These are phyloP conservation scores for Lateolabrax maculatus DNA, from an alignment of 2,797 vertebrate genomes.

Conservation along the genomic window DNA sequence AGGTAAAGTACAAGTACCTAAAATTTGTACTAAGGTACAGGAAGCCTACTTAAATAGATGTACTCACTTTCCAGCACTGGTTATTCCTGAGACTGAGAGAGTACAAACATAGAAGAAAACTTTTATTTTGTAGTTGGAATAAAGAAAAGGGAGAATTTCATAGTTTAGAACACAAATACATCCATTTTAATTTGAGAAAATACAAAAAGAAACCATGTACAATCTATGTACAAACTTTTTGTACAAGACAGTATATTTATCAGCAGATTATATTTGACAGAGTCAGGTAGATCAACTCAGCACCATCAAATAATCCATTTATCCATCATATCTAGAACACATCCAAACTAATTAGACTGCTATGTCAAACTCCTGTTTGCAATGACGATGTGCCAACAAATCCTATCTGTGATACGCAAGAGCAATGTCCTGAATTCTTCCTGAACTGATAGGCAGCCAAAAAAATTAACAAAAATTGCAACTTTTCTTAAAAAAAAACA, in stretches of 20 bases:
- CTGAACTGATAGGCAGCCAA: constrained; percentile 79
- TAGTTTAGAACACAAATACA: constrained; percentile 99
- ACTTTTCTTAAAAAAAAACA: constrained; percentile 70
- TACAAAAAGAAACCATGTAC: constrained; percentile 99
- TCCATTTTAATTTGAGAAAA: constrained; percentile 99
- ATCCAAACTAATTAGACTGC: constrained; percentile 83
- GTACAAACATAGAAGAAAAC: background rate
- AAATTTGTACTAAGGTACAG: background rate
- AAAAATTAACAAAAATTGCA: constrained; percentile 64
- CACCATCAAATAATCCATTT: constrained; percentile 92
- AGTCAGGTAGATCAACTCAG: constrained; percentile 98
- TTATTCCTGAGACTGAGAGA: background rate
- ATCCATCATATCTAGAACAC: constrained; percentile 81
- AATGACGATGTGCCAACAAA: constrained; percentile 85
- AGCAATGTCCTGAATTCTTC: constrained; percentile 84
- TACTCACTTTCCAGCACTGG: background rate
- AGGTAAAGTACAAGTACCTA: background rate
- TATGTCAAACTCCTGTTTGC: constrained; percentile 90
- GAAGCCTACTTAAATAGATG: background rate
- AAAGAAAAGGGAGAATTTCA: constrained; percentile 63
- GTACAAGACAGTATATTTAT: constrained; percentile 99
- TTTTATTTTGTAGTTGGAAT: constrained; percentile 19
- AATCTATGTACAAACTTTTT: constrained; percentile 99
- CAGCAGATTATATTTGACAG: constrained; percentile 98
- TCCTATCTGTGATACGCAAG: constrained; percentile 74